Base-by-base conservation (phyloP, 2,888 invertebrate genomes). In the Acanthosepion pharaonis region DNA sequence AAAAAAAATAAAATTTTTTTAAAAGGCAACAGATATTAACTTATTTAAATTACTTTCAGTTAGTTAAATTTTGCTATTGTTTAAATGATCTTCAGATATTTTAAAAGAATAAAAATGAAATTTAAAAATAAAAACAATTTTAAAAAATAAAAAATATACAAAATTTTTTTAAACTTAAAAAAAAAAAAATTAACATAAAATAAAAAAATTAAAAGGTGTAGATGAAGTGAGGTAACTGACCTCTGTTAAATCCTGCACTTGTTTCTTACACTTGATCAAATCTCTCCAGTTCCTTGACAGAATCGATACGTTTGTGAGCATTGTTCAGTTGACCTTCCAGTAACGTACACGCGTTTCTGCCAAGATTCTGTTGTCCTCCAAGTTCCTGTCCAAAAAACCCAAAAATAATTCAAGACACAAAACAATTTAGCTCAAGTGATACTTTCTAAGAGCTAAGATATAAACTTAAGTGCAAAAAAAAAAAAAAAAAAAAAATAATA, bases 321-420 rank as follows among this genome's bases (percentile, higher is more conserved):
- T 98, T 98, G 95, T 98, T 98, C 95, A 99, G 97, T 97, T 99
- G 99, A 96, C 99, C 98, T 97, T 99, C 99, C 94, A 99, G 98
- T 98, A 99, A 99, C 97, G 99, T 98, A 96, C n/a, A n/a, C 99
- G 98, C 64, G 99, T 99, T 97, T 99, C 99, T 97, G 99, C 98
- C 92, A 99, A 98, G 95, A 99, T 98, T 96, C 98, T 98, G 97
- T 99, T 99, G 97, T 99, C 99, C 97, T 99, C 99, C 8, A 94
- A 99, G 97, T 97, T 99, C 97, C 97, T 97, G 95, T 78, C 9
- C 78, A 9, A 78, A 78, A n/a, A n/a, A 78, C 15, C 94, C 28
- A 23, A 94, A 78, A 51, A 78, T 18, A 42, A 23, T 33, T 33
- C 78, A 94, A 53, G 18, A 5, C n/a, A n/a, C 20, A n/a, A 33